Evolutionary conservation across 2,888 invertebrate species (phyloP), one percentile per base, ranked within the genome.

Genomic region (Agrilus biguttatus): DNA sequence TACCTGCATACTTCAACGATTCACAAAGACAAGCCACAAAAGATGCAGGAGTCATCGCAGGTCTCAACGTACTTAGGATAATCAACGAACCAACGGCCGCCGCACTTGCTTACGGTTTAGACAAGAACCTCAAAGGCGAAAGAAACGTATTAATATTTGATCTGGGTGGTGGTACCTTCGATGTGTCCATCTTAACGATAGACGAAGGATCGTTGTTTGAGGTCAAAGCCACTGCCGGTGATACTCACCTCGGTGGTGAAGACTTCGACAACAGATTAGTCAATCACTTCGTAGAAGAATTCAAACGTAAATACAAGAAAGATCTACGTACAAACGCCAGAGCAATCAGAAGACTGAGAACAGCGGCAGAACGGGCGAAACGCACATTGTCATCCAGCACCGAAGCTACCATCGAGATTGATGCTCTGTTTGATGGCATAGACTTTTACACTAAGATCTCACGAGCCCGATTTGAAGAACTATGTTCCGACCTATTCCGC

Each of bases 351-450:
- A 74, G 83, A 40, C 66, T 85, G 39, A 70, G 83, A 55, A 83
- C 83, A 1, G 83, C 83, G 12, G 83, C 83, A 39, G 84, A 86
- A 66, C 70, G 82, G 50, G 84, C 83, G 12, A 85, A 85, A 61
- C 73, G 84, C 43, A 84, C 83, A 1, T 63, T 85, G 10, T 83
- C 83, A 5, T 83, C 82, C 3, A 82, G 81, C 63, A 79, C 81
- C 0, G 83, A 85, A 59, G 83, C 84, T 1, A 70, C 73, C 44
- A 75, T 85, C 45, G 83, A 83, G 65, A 79, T 84, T 48, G 83
- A 84, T 58, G 81, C 84, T 8, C 67, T 85, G 12, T 78, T 73
- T 55, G 84, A 84, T 51, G 84, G 84, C 14, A 62, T 79, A 42
- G 83, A 82, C 64, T 80, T 74, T 64, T 81, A 82, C 64, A 78